phyloP scores from a whole-genome alignment of 2,797 vertebrate genomes.

The Loriculus beryllinus region DNA sequence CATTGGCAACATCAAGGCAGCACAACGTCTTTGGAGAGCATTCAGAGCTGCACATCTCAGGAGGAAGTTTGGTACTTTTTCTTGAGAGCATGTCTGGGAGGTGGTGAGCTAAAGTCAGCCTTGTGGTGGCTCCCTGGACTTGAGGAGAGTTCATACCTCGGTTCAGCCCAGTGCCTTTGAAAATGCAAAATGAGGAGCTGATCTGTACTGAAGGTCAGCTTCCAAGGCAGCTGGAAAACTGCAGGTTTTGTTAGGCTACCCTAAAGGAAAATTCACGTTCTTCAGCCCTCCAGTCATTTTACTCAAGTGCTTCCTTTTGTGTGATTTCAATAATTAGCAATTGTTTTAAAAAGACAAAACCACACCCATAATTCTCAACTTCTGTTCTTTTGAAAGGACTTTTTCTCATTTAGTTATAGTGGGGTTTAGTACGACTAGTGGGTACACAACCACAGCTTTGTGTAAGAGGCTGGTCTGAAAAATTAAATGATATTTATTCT shows the following conservation, averaged over 20 bases:
- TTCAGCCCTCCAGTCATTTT: not conserved
- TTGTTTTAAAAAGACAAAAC: not conserved
- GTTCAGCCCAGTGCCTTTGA: not conserved
- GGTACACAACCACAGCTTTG: not conserved
- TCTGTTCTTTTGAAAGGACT: not conserved
- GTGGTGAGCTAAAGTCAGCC: not conserved
- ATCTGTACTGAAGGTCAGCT: not conserved
- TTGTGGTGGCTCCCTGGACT: not conserved
- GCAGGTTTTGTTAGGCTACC: not conserved
- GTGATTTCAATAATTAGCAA: not conserved
- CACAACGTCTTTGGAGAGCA: not conserved
- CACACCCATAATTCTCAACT: not conserved
- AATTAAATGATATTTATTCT: not conserved
- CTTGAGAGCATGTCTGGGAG: not conserved
- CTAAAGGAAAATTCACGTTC: not conserved
- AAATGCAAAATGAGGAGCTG: not conserved
- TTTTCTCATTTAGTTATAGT: not conserved
- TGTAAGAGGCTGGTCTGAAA: not conserved
- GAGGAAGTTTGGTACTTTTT: not conserved
- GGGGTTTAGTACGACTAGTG: not conserved
- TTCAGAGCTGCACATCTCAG: accelerated
- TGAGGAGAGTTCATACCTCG: not conserved
- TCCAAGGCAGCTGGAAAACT: not conserved
- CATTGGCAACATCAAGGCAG: not conserved
- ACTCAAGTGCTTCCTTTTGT: not conserved